These are phyloP conservation scores for Drosophila nasuta DNA, from an alignment of 1,140 invertebrate species.

Conservation along the genomic window DNA sequence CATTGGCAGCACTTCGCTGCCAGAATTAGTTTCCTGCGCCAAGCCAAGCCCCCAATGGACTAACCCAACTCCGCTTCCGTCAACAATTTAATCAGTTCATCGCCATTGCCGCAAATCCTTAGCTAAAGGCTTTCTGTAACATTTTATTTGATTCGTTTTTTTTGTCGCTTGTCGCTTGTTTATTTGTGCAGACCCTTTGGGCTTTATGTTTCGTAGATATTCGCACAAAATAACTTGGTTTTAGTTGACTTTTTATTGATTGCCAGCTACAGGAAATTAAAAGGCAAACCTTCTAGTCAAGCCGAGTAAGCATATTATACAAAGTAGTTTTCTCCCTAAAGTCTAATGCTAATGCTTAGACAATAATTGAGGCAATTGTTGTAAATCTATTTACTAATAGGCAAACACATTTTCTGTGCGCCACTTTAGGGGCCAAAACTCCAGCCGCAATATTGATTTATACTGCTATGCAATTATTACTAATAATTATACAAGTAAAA, in stretches of 20 bases:
- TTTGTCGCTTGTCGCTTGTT: constrained; percentile 30
- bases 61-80: constrained; percentile 53
- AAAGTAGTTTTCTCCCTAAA: constrained; percentile 52
- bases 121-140: constrained; percentile 58
- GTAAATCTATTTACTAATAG: constrained; percentile 19
- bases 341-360: constrained; percentile 39
- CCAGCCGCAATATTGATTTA: background rate
- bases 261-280: constrained; percentile 72
- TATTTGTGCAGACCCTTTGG: constrained; percentile 51
- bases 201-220: constrained; percentile 50
- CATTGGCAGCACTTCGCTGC: constrained; percentile 57
- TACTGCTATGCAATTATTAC: background rate
- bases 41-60: constrained; percentile 36
- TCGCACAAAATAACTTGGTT: constrained; percentile 62
- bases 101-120: constrained; percentile 68
- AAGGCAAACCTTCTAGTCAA: constrained; percentile 38
- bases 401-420: background rate
- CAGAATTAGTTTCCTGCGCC: constrained; percentile 71
- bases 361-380: constrained; percentile 38
- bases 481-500: background rate
- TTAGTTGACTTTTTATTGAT: constrained; percentile 72
- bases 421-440: background rate
- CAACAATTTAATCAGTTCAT: constrained; percentile 81
- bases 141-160: constrained; percentile 45
- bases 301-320: background rate